phyloP scores from a whole-genome alignment of 1,140 invertebrate species.

The Grapholita molesta region DNA sequence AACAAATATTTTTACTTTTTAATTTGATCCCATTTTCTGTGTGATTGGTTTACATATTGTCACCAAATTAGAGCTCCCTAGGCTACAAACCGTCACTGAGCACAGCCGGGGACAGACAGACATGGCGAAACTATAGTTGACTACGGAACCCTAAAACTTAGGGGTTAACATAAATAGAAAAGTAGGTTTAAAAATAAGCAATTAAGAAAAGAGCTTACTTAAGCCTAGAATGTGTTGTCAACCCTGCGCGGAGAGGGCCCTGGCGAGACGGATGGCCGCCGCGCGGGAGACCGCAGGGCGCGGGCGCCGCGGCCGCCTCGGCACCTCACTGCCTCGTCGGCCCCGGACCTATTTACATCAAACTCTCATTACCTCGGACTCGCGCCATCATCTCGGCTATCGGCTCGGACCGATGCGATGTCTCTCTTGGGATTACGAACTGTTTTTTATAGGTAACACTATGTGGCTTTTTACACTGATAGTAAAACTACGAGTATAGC shows the following conservation, averaged over 20 bases:
- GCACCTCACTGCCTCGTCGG: not conserved
- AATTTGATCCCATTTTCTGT: too few species aligned
- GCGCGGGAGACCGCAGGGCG: constrained; percentile 16
- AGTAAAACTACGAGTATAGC: not conserved
- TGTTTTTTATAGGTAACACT: constrained; percentile 21
- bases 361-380: constrained; percentile 54
- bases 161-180: not conserved
- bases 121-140: too few species aligned
- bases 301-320: not conserved
- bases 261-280: constrained; percentile 33
- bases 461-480: not conserved
- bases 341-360: constrained; percentile 58
- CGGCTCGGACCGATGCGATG: constrained; percentile 6
- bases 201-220: not conserved
- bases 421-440: constrained; percentile 14
- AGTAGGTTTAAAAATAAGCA: not conserved
- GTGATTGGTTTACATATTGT: too few species aligned
- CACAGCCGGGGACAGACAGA: too few species aligned
- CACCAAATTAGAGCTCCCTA: too few species aligned
- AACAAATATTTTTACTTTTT: too few species aligned
- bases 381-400: constrained; percentile 24
- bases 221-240: not conserved
- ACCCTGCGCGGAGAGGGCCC: constrained; percentile 19
- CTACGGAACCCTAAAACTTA: not conserved
- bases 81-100: too few species aligned